These are phyloP conservation scores for Crambe crambe DNA, from an alignment of 37 sponge, comb jelly and placozoan species.

Conservation along the genomic window DNA sequence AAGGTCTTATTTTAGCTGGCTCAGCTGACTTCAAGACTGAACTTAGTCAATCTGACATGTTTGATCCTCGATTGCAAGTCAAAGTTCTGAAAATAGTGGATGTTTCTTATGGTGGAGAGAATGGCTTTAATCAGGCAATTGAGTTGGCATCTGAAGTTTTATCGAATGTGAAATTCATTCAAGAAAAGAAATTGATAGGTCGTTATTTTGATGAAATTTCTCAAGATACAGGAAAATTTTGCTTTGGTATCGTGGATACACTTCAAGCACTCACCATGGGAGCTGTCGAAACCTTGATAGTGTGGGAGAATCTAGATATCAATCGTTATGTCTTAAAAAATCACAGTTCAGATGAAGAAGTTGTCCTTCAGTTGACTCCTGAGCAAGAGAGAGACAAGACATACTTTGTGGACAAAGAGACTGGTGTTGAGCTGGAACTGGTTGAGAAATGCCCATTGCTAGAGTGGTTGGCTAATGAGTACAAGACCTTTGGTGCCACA, in stretches of 20 bases:
- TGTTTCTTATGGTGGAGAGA: slow-evolving; percentile 99
- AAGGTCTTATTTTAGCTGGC: slow-evolving; percentile 96
- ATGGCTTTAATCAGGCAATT: slow-evolving; percentile 99
- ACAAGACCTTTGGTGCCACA: slow-evolving; percentile 95
- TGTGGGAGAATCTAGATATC: slow-evolving; percentile 97
- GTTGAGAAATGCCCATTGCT: slow-evolving; percentile 86
- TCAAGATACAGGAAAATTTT: slow-evolving; percentile 97
- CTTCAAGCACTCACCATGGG: slow-evolving; percentile 97
- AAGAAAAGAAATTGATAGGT: slow-evolving; percentile 98
- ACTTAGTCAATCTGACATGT: slow-evolving; percentile 97
- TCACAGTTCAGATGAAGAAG: slow-evolving; percentile 84
- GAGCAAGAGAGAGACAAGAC: slow-evolving; percentile 98
- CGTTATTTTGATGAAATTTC: slow-evolving; percentile 99
- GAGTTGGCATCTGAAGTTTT: slow-evolving; percentile 94
- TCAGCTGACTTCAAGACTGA: slow-evolving; percentile 99
- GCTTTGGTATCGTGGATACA: slow-evolving; percentile 95
- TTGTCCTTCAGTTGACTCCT: slow-evolving; percentile 81
- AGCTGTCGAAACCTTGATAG: slow-evolving; percentile 94
- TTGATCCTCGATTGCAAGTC: slow-evolving; percentile 92
- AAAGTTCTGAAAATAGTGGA: slow-evolving; percentile 94
- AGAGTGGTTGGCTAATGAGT: slow-evolving; percentile 99
- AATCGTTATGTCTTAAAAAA: slow-evolving; percentile 86
- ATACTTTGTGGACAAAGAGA: slow-evolving; percentile 87
- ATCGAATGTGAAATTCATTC: slow-evolving; percentile 98
- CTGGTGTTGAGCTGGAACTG: slow-evolving; percentile 93